These are phyloP conservation scores for Idaea biselata DNA, from an alignment of 2,888 invertebrate species.

Conservation along the genomic window DNA sequence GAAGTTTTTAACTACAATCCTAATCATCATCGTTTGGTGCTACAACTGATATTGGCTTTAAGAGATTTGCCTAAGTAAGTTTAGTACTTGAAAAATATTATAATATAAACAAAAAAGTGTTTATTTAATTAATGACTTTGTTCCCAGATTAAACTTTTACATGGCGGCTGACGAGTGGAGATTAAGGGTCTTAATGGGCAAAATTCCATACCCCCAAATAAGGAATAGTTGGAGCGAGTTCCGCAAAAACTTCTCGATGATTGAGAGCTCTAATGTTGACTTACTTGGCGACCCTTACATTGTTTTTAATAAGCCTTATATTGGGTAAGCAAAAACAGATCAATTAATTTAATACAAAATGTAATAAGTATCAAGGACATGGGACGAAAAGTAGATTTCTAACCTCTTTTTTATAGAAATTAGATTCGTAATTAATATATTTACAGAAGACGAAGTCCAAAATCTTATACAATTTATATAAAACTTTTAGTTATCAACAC, in stretches of 20 bases:
- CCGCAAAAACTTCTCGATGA: conserved; percentile 67
- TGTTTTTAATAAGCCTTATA: conserved; percentile 76
- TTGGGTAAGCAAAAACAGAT: conserved; percentile 59
- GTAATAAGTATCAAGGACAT: too few relatives aligned
- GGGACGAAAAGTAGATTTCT: neutral
- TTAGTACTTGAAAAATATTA: neutral
- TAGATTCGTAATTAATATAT: too few relatives aligned
- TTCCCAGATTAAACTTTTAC: conserved; percentile 77
- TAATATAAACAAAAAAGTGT: neutral
- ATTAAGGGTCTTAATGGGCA: conserved; percentile 64
- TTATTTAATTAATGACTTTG: neutral
- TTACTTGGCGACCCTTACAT: conserved; percentile 75
- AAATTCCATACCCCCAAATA: conserved; percentile 54
- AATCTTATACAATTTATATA: conserved; percentile 3
- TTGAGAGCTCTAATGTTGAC: conserved; percentile 70
- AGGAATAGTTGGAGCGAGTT: conserved; percentile 75
- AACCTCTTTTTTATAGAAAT: too few relatives aligned
- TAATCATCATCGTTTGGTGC: conserved; percentile 68
- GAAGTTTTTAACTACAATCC: conserved; percentile 66
- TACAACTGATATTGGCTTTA: conserved; percentile 77
- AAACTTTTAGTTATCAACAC: too few relatives aligned
- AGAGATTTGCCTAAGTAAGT: conserved; percentile 77
- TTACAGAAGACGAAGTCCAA: neutral
- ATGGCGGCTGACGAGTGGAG: conserved; percentile 80
- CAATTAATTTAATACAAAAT: neutral